Conservation (phyloP, 2,797 vertebrate genomes). For the Myotis daubentonii region DNA sequence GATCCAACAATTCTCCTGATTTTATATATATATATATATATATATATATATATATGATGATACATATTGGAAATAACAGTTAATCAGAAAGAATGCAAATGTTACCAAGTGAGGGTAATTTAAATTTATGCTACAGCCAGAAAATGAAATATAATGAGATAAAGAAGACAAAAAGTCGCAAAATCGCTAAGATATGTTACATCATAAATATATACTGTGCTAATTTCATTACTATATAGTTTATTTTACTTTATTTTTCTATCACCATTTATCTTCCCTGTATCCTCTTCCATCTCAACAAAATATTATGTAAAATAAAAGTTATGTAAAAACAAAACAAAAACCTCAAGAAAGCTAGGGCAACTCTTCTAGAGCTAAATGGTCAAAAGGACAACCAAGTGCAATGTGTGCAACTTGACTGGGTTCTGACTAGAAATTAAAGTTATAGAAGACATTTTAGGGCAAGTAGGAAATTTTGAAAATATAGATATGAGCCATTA, state of each 20-base stretch:
- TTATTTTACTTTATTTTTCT: background rate
- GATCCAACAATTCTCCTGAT: too few relatives aligned
- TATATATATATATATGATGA: background rate
- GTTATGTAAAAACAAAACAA: background rate
- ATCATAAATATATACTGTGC: background rate
- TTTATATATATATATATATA: background rate
- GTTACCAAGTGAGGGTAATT: background rate
- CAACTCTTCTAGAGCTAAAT: background rate
- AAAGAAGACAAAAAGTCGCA: background rate
- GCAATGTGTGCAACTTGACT: background rate
- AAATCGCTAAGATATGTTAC: background rate
- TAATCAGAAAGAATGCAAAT: constrained; percentile 5
- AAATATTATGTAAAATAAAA: background rate
- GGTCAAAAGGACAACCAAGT: background rate
- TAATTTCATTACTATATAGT: background rate
- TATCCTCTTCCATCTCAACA: background rate
- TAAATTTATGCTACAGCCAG: background rate
- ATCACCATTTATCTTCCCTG: background rate
- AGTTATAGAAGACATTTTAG: background rate
- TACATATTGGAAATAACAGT: background rate
- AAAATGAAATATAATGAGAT: background rate
- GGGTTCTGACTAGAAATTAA: background rate
- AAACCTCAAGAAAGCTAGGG: background rate
- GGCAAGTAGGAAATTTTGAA: background rate
- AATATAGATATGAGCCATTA: background rate